Evolutionary conservation across 2,797 vertebrate species (phyloP).

Genomic region (Leptodactylus fallax): DNA sequence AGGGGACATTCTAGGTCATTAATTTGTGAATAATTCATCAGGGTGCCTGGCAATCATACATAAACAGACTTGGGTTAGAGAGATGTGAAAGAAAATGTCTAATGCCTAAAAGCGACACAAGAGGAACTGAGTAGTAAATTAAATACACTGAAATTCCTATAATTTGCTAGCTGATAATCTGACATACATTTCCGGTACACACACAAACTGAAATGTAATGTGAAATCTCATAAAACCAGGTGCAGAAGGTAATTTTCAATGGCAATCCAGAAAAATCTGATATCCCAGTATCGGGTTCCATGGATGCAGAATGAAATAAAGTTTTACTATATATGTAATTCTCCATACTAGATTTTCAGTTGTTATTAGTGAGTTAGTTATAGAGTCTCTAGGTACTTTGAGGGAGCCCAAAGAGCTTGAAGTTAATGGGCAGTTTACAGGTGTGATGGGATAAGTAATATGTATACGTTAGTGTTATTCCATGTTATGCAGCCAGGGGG

Average conservation of each 20-base stretch:
- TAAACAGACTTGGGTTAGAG: background rate
- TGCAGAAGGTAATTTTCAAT: background rate
- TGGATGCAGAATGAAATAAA: background rate
- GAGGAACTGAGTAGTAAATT: background rate
- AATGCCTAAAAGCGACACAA: background rate
- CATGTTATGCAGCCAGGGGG: background rate
- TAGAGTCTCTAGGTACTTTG: too few relatives aligned
- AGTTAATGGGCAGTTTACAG: background rate
- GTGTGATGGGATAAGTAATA: background rate
- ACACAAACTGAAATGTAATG: background rate
- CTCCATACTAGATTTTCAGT: background rate
- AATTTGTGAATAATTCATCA: conserved; percentile 53
- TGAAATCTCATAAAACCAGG: background rate
- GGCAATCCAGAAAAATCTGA: too few relatives aligned
- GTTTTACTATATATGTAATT: background rate
- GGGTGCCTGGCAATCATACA: conserved; percentile 1
- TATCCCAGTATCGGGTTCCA: too few relatives aligned
- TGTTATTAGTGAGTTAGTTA: background rate
- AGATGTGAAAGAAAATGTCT: background rate
- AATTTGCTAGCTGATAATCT: background rate
- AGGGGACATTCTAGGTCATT: conserved; percentile 21
- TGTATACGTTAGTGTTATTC: background rate
- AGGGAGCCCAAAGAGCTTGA: too few relatives aligned
- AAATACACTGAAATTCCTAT: background rate
- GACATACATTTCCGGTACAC: too few relatives aligned